phyloP scores from a whole-genome alignment of 2,113 vertebrate species.

The Martes martes region DNA sequence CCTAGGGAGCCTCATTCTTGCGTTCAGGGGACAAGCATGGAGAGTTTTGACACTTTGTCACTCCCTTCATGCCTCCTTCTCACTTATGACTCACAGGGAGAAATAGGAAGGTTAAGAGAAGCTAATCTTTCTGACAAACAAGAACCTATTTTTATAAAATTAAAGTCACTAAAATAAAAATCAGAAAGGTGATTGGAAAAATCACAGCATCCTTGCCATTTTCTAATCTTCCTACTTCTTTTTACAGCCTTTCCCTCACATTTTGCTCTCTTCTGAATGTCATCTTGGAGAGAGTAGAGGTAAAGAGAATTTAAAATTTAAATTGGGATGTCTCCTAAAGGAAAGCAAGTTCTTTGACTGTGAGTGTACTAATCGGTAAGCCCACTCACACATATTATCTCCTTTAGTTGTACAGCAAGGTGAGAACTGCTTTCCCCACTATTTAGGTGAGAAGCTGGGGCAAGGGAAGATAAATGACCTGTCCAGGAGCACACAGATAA shows the following conservation, averaged over 20 bases:
- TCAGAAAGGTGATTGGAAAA: not conserved
- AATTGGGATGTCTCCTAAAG: not conserved
- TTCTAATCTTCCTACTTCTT: not conserved
- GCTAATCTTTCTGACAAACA: not conserved
- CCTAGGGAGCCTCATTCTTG: not conserved
- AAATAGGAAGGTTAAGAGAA: not conserved
- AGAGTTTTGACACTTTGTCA: not conserved
- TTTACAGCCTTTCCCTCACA: not conserved
- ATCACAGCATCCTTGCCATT: not conserved
- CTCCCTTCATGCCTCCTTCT: constrained; percentile 11
- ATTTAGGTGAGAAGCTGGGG: not conserved
- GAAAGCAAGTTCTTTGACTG: not conserved
- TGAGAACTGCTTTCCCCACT: not conserved
- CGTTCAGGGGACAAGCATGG: not conserved
- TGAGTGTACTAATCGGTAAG: not conserved
- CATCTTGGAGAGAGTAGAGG: not conserved
- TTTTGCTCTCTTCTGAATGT: constrained; percentile 15
- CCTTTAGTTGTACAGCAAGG: not conserved
- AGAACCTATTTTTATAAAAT: constrained; percentile 13
- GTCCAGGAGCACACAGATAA: not conserved
- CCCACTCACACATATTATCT: not conserved
- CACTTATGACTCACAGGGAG: not conserved
- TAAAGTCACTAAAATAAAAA: constrained; percentile 21
- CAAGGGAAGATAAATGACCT: not conserved
- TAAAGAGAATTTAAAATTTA: not conserved